phyloP scores from a whole-genome alignment of 1,140 invertebrate species.

The Drosophila jambulina region DNA sequence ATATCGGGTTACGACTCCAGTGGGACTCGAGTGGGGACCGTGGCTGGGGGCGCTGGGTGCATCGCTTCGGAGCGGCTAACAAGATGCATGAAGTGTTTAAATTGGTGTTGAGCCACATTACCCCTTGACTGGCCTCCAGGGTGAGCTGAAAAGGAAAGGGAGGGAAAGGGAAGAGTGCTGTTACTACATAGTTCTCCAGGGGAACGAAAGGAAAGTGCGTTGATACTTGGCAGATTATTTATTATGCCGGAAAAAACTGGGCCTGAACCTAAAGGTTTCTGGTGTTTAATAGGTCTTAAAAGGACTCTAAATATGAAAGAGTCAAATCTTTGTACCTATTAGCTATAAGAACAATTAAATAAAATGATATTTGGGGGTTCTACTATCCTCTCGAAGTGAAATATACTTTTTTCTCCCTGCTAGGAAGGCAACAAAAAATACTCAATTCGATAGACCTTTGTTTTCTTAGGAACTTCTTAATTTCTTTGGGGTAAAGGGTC shows the following conservation, averaged over 20 bases:
- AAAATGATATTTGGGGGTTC: no score
- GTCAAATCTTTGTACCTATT: no score
- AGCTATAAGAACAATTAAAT: no score
- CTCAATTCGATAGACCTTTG: neutral
- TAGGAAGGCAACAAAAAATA: neutral
- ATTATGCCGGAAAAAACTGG: slow-evolving; percentile 5
- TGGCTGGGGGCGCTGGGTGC: slow-evolving; percentile 5
- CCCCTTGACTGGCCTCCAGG: slow-evolving; percentile 48
- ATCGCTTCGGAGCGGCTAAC: slow-evolving; percentile 66
- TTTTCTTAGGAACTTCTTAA: neutral
- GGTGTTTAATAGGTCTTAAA: neutral
- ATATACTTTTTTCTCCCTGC: neutral
- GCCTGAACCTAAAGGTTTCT: neutral
- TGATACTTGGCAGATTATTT: neutral
- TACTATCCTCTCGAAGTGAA: no score
- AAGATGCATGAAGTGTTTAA: slow-evolving; percentile 85
- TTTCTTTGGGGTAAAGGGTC: neutral
- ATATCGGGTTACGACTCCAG: slow-evolving; percentile 62
- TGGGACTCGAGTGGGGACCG: slow-evolving; percentile 7
- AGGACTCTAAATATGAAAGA: neutral
- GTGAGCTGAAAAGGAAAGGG: neutral
- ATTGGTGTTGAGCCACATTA: slow-evolving; percentile 85
- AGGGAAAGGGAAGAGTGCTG: neutral
- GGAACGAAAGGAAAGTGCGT: neutral
- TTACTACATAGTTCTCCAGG: neutral